Conservation (phyloP, 1,140 invertebrate genomes). For the Bombus sibiricus region DNA sequence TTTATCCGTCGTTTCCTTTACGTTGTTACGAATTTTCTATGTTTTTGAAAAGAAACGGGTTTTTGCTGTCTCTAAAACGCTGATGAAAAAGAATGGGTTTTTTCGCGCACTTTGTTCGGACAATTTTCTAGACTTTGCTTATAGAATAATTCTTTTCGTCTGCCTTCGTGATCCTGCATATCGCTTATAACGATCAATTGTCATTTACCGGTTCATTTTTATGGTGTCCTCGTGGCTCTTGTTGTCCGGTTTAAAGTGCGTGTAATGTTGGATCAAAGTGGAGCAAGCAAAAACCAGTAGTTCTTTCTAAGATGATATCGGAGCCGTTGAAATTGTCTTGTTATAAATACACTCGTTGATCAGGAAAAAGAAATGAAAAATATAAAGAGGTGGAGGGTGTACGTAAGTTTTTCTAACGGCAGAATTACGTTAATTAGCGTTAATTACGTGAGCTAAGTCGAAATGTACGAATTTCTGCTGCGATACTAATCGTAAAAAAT, state of each 20-base stretch:
- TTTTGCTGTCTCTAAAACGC: neutral
- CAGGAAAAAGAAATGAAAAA: neutral
- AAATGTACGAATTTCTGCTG: constrained; percentile 6
- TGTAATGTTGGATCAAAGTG: neutral
- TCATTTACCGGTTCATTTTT: constrained; percentile 7
- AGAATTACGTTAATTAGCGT: neutral
- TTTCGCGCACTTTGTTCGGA: constrained; percentile 26
- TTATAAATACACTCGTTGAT: neutral
- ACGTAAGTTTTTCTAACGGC: too few species aligned
- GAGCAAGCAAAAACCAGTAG: neutral
- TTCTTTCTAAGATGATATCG: neutral
- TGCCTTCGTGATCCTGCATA: neutral
- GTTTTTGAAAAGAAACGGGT: constrained; percentile 56
- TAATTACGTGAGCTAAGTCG: neutral
- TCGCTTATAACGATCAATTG: neutral
- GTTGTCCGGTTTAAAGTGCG: neutral
- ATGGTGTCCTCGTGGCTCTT: neutral
- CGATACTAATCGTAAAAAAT: neutral
- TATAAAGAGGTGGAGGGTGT: too few species aligned
- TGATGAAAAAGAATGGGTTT: neutral
- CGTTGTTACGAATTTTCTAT: constrained; percentile 44
- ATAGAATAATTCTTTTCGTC: neutral
- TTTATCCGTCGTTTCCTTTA: constrained; percentile 17
- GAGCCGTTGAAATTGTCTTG: neutral
- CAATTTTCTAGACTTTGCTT: neutral